Conservation (phyloP, 2,888 invertebrate genomes). For the Luffia ferchaultella region DNA sequence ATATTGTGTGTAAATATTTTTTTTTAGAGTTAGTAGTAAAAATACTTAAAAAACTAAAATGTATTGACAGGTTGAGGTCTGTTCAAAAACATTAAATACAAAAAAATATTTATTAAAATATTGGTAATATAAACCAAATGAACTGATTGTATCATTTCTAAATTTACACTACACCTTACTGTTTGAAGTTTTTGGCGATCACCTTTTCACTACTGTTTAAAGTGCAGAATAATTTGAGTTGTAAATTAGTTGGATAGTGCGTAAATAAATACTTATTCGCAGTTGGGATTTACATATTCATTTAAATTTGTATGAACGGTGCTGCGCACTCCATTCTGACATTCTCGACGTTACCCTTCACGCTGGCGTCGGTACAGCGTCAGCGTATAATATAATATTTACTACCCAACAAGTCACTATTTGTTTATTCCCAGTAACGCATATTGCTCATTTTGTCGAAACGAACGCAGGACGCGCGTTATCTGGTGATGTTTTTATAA, state of each 20-base stretch:
- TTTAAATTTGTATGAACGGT: slow-evolving; percentile 41
- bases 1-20: too few relatives aligned
- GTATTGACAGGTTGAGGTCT: too few relatives aligned
- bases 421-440: slow-evolving; percentile 19
- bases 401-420: not conserved
- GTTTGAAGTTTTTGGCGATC: slow-evolving; percentile 8
- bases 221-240: slow-evolving; percentile 39
- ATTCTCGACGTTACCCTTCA: not conserved
- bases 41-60: too few relatives aligned
- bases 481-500: slow-evolving; percentile 46
- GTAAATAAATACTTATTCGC: slow-evolving; percentile 44
- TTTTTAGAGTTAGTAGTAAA: too few relatives aligned
- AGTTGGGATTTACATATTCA: slow-evolving; percentile 49
- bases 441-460: not conserved
- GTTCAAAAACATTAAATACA: too few relatives aligned
- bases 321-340: slow-evolving; percentile 34
- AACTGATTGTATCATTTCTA: too few relatives aligned
- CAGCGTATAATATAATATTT: not conserved
- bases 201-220: slow-evolving; percentile 15
- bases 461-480: slow-evolving; percentile 19
- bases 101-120: too few relatives aligned
- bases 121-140: too few relatives aligned
- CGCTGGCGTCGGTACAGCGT: not conserved
- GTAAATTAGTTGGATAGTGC: slow-evolving; percentile 35
- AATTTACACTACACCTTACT: too few relatives aligned